Evolutionary conservation across 1,140 invertebrate species (phyloP).

Genomic region (Artemia franciscana): DNA sequence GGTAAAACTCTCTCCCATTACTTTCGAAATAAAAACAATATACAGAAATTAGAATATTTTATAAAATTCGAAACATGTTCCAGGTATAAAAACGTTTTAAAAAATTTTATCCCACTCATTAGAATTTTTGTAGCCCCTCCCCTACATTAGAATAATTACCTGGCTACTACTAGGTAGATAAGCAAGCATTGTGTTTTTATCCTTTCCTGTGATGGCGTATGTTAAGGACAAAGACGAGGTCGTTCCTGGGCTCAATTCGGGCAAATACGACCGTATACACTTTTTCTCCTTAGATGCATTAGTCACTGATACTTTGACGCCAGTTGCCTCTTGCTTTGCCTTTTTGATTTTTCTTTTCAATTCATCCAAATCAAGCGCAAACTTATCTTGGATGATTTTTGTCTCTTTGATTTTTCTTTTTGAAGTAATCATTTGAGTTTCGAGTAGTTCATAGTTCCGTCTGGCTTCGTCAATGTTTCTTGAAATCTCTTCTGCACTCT

Average conservation of each 20-base stretch:
- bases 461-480: not conserved
- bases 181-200: conserved; percentile 35
- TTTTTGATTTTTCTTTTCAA: conserved; percentile 45
- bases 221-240: conserved; percentile 41
- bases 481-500: not conserved
- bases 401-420: not conserved
- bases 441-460: not conserved
- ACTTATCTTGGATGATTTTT: not conserved
- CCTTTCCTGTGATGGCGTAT: conserved; percentile 33
- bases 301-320: conserved; percentile 62
- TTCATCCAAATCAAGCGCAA: conserved; percentile 31
- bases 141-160: too few species aligned
- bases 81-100: too few species aligned
- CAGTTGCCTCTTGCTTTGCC: conserved; percentile 52
- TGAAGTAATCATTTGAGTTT: not conserved
- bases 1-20: too few species aligned
- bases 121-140: too few species aligned
- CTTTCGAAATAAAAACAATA: too few species aligned
- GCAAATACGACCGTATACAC: conserved; percentile 47
- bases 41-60: too few species aligned
- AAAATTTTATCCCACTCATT: too few species aligned
- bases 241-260: conserved; percentile 34
- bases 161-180: conserved; percentile 34
- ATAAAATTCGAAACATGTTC: too few species aligned
- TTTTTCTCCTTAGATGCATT: conserved; percentile 27